A percentile compares a stretch with the other conserved stretches of the same genome.
phyloP scores from a whole-genome alignment of 1,140 invertebrate genomes.

The Ceratitis capitata region DNA sequence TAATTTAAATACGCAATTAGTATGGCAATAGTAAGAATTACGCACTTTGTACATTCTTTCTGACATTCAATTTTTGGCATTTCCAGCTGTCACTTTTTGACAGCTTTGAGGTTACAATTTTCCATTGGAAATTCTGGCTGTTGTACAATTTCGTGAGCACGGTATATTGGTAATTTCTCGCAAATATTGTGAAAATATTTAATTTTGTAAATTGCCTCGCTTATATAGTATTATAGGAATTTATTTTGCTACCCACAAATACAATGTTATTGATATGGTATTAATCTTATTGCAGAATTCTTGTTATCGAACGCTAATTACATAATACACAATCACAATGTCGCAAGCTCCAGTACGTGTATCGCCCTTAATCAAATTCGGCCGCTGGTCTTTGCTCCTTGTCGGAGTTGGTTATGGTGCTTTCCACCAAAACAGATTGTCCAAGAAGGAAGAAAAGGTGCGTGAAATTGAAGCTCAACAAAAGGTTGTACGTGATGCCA shows the following conservation, averaged over 20 bases:
- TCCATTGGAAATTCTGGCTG: constrained; percentile 5
- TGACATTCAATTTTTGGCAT: not conserved
- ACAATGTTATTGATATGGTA: not conserved
- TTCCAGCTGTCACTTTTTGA: not conserved
- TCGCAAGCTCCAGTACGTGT: constrained; percentile 73
- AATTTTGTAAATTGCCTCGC: not conserved
- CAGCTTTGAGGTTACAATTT: constrained; percentile 42
- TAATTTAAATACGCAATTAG: too few species aligned
- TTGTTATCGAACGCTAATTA: constrained; percentile 47
- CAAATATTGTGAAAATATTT: not conserved
- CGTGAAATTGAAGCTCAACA: constrained; percentile 74
- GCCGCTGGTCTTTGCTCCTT: constrained; percentile 76
- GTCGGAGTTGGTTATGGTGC: constrained; percentile 76
- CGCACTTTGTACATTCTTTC: not conserved
- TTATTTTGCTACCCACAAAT: not conserved
- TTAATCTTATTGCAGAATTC: constrained; percentile 10
- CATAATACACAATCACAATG: constrained; percentile 59
- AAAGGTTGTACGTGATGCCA: constrained; percentile 74
- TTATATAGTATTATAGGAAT: not conserved
- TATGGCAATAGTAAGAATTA: not conserved
- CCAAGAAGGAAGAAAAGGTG: constrained; percentile 73
- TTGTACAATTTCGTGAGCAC: constrained; percentile 28
- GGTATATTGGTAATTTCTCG: constrained; percentile 2
- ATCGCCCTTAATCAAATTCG: constrained; percentile 78
- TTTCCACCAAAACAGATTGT: constrained; percentile 74